These are phyloP conservation scores for Antigone vipio DNA, from an alignment of 2,113 vertebrate species.

Conservation along the genomic window DNA sequence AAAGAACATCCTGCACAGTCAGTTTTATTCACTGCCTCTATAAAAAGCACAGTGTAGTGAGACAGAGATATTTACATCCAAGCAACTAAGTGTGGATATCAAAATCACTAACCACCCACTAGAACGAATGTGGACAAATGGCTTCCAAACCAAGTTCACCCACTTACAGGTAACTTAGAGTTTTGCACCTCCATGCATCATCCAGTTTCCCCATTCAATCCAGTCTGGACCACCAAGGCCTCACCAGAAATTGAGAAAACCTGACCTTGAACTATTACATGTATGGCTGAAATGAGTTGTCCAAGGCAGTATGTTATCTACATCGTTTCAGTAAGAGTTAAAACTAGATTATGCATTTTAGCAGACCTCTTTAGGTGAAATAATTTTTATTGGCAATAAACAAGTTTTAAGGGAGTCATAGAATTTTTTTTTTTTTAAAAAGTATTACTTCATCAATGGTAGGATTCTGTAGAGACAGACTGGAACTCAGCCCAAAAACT, in stretches of 20 bases:
- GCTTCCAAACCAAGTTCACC: not conserved
- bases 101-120: not conserved
- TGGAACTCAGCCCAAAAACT: not conserved
- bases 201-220: not conserved
- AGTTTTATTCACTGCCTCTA: not conserved
- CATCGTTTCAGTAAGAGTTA: not conserved
- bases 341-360: not conserved
- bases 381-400: not conserved
- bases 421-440: not conserved
- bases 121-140: not conserved
- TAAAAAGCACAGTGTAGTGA: not conserved
- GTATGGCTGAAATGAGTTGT: not conserved
- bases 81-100: not conserved
- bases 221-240: not conserved
- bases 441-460: not conserved
- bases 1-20: not conserved
- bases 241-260: not conserved
- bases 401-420: not conserved
- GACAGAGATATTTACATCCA: not conserved
- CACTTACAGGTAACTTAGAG: not conserved
- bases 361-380: not conserved
- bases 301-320: not conserved
- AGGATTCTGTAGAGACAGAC: not conserved
- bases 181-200: not conserved
- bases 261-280: not conserved